Percentiles rank a stretch among this genome's conserved stretches.
These are phyloP conservation scores for Patella pellucida DNA, from an alignment of 2,888 invertebrate species.

Conservation along the genomic window DNA sequence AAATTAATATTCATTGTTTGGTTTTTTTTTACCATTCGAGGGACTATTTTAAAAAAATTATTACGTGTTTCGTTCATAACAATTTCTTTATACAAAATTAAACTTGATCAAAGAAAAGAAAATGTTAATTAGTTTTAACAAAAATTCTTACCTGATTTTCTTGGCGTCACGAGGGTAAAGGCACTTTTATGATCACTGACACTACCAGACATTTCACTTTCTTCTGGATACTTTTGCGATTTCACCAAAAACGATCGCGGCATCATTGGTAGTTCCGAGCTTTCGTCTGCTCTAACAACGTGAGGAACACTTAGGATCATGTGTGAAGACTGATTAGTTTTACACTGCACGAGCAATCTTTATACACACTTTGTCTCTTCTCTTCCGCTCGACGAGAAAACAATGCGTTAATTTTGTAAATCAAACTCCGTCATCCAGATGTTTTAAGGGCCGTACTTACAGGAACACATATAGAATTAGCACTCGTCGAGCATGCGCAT, in stretches of 20 bases:
- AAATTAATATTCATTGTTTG: too few species aligned
- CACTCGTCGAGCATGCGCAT: background rate
- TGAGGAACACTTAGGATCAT: constrained; percentile 10
- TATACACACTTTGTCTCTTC: too few species aligned
- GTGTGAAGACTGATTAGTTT: background rate
- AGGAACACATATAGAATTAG: too few species aligned
- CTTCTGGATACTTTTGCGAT: background rate
- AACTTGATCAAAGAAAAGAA: too few species aligned
- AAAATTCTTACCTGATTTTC: constrained; percentile 38
- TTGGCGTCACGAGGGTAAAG: constrained; percentile 46
- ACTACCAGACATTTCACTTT: constrained; percentile 20
- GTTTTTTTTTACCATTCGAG: too few species aligned
- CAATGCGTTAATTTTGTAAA: too few species aligned
- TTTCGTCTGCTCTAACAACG: background rate
- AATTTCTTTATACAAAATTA: too few species aligned
- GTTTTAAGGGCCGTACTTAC: background rate
- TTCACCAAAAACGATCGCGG: constrained; percentile 7
- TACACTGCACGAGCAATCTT: too few species aligned
- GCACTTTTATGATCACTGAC: constrained; percentile 49
- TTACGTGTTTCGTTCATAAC: too few species aligned
- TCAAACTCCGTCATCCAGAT: background rate
- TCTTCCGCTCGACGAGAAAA: too few species aligned
- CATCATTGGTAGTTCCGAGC: background rate
- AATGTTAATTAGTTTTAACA: background rate
- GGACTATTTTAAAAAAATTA: too few species aligned